These are phyloP conservation scores for Pterostichus madidus DNA, from an alignment of 2,888 invertebrate genomes.

Conservation along the genomic window DNA sequence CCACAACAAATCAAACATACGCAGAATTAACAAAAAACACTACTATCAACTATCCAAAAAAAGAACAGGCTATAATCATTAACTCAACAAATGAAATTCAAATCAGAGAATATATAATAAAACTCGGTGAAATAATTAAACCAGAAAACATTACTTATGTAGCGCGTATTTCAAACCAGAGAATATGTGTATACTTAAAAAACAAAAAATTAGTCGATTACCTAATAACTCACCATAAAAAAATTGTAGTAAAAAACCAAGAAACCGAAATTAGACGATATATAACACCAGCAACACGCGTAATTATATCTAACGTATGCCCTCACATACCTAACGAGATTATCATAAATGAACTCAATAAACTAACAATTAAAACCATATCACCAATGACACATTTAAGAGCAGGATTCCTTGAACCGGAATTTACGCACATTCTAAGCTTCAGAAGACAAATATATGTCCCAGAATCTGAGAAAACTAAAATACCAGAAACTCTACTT, in stretches of 20 bases:
- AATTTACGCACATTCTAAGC: constrained; percentile 34
- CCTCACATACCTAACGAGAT: constrained; percentile 36
- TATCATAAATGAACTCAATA: constrained; percentile 1
- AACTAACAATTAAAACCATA: constrained; percentile 10
- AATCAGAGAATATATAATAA: constrained; percentile 10
- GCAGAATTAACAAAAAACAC: background rate
- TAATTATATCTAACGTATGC: constrained; percentile 11
- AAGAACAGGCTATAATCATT: background rate
- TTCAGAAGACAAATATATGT: background rate
- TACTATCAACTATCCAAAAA: background rate
- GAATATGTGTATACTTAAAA: constrained; percentile 31
- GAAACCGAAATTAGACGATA: constrained; percentile 11
- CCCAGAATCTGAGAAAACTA: constrained; percentile 6
- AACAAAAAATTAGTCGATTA: constrained; percentile 29
- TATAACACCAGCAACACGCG: constrained; percentile 7
- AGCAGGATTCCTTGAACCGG: constrained; percentile 26
- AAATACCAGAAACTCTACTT: constrained; percentile 18
- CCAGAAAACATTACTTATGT: constrained; percentile 35
- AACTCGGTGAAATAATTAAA: constrained; percentile 18
- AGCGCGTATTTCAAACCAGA: constrained; percentile 21
- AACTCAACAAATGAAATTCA: constrained; percentile 32
- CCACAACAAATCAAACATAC: background rate
- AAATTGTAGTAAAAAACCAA: constrained; percentile 15
- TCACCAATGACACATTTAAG: constrained; percentile 20
- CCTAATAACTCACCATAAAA: constrained; percentile 16